phyloP scores from a whole-genome alignment of 2,113 vertebrate genomes.

The Pagrus major region DNA sequence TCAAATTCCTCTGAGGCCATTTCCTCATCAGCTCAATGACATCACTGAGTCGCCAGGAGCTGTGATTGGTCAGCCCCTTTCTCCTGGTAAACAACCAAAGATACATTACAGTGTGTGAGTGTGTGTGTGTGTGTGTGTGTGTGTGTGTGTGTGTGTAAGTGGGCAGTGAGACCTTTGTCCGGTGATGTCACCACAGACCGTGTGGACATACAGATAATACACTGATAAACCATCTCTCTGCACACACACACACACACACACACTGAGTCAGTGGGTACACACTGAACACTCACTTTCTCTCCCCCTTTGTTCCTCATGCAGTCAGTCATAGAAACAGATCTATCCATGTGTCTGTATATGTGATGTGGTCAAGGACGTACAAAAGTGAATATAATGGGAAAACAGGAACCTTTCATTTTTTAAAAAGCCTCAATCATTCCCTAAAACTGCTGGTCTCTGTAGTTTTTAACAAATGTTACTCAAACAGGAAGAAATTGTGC shows the following conservation, averaged over 20 bases:
- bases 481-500: neutral
- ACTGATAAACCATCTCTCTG: slow-evolving; percentile 65
- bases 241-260: slow-evolving; percentile 28
- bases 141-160: slow-evolving; percentile 10
- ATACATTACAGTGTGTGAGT: slow-evolving; percentile 61
- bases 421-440: neutral
- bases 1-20: slow-evolving; percentile 73
- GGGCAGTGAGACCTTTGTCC: slow-evolving; percentile 67
- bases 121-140: slow-evolving; percentile 30
- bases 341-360: slow-evolving; percentile 12
- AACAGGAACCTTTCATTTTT: neutral
- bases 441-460: neutral
- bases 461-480: neutral
- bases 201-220: slow-evolving; percentile 73
- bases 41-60: slow-evolving; percentile 68
- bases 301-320: slow-evolving; percentile 41
- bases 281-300: neutral
- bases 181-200: slow-evolving; percentile 72
- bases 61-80: slow-evolving; percentile 71
- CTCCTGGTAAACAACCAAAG: slow-evolving; percentile 73
- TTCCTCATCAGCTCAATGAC: slow-evolving; percentile 80
- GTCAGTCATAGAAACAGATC: slow-evolving; percentile 14
- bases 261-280: slow-evolving; percentile 20
- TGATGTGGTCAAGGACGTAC: neutral
- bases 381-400: neutral